These are phyloP conservation scores for Hippasteria phrygiana DNA, from an alignment of 53 echinoderm and acorn worm genomes.

Conservation along the genomic window DNA sequence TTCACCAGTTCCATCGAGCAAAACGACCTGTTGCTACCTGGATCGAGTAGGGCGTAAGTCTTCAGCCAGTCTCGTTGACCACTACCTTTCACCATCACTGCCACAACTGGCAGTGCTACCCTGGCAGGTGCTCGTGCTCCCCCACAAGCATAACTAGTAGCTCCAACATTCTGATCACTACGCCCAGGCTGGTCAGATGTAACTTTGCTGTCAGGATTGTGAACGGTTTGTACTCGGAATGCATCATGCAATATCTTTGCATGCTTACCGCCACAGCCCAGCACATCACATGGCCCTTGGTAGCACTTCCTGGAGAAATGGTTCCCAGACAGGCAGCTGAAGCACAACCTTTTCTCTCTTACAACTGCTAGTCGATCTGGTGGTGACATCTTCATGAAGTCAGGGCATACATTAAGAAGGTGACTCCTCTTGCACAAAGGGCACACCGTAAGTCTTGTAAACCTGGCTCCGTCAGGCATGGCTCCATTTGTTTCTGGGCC, in stretches of 20 bases:
- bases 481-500: no score
- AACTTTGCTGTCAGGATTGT: neutral
- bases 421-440: neutral
- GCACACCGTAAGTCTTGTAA: neutral
- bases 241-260: constrained; percentile 26
- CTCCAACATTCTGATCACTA: neutral
- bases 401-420: constrained; percentile 5
- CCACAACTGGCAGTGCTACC: constrained; percentile 32
- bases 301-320: neutral
- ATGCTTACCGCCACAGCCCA: constrained; percentile 1
- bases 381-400: constrained; percentile 48
- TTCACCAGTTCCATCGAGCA: constrained; percentile 28
- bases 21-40: constrained; percentile 36
- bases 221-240: neutral
- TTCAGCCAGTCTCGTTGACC: constrained; percentile 21
- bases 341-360: constrained; percentile 54
- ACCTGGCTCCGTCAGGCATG: neutral
- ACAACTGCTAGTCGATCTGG: constrained; percentile 38
- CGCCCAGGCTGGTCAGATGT: neutral
- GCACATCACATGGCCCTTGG: neutral
- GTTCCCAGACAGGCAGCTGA: constrained; percentile 24
- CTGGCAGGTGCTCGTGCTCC: neutral
- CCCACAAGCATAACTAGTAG: constrained; percentile 34
- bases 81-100: constrained; percentile 32
- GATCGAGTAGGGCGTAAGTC: constrained; percentile 41